These are phyloP conservation scores for Lamprologus lemairii DNA, from an alignment of 2,113 vertebrate genomes.

Conservation along the genomic window DNA sequence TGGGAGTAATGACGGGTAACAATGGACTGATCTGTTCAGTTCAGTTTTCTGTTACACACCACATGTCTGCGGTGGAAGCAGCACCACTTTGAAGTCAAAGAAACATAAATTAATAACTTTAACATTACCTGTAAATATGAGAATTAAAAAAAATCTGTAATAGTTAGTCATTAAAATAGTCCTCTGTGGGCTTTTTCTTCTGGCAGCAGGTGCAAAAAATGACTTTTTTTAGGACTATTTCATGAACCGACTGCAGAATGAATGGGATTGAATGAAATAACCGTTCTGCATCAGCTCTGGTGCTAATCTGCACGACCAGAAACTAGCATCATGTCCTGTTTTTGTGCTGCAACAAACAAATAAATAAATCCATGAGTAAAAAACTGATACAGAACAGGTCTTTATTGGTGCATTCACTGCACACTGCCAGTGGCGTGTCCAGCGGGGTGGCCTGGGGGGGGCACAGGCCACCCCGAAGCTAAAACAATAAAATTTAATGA, in stretches of 20 bases:
- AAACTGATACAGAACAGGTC: neutral
- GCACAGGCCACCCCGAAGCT: too few species aligned
- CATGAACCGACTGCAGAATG: neutral
- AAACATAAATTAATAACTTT: neutral
- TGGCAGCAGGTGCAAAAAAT: neutral
- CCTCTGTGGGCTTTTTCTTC: rapidly evolving
- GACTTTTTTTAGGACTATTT: neutral
- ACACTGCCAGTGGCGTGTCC: neutral
- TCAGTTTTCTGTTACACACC: neutral
- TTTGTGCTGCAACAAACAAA: neutral
- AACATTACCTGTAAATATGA: neutral
- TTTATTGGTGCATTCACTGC: neutral
- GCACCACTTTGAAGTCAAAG: neutral
- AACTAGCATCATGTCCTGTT: neutral
- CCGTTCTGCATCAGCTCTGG: neutral
- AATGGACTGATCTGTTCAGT: neutral
- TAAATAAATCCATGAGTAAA: rapidly evolving
- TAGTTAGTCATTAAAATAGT: rapidly evolving
- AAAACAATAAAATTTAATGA: too few species aligned
- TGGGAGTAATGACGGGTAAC: rapidly evolving
- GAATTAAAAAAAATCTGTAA: neutral
- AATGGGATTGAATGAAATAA: neutral
- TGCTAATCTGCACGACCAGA: neutral
- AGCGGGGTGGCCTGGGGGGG: too few species aligned
- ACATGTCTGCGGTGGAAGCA: neutral